These are phyloP conservation scores for Microcebus griseorufus DNA, from an alignment of 2,113 vertebrate genomes.

Conservation along the genomic window DNA sequence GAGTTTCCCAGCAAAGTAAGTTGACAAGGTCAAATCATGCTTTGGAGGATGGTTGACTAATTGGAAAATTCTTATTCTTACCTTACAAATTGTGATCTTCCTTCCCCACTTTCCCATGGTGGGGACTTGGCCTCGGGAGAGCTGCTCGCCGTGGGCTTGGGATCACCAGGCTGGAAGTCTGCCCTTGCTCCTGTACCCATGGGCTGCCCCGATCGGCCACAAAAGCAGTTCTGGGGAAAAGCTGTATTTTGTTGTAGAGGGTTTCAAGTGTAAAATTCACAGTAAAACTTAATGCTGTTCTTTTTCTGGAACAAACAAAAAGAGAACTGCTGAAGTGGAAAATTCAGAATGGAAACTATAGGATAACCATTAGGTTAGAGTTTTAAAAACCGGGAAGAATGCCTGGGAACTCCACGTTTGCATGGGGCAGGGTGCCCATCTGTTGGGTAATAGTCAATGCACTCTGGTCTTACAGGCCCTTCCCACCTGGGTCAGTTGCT, in stretches of 20 bases:
- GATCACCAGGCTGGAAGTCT: too few species aligned
- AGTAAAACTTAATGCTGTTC: slow-evolving; percentile 68
- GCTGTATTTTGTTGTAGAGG: slow-evolving; percentile 19
- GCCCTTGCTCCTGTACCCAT: fast-evolving
- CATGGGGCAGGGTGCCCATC: not conserved
- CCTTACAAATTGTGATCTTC: fast-evolving
- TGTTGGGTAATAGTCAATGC: not conserved
- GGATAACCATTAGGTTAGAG: slow-evolving; percentile 13
- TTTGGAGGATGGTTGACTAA: not conserved
- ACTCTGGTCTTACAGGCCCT: not conserved
- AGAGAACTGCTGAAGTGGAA: slow-evolving; percentile 71
- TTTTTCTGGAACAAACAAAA: slow-evolving; percentile 72
- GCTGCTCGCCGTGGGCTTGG: fast-evolving
- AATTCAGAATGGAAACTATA: slow-evolving; percentile 62
- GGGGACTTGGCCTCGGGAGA: too few species aligned
- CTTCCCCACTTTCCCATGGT: not conserved
- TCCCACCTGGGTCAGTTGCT: not conserved
- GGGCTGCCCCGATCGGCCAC: not conserved
- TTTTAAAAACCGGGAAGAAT: slow-evolving; percentile 18
- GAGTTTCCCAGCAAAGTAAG: not conserved
- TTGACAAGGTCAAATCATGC: not conserved
- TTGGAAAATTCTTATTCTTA: not conserved
- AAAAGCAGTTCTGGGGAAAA: not conserved
- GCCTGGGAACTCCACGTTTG: not conserved
- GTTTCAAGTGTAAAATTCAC: slow-evolving; percentile 62